A percentile compares a stretch with the other conserved stretches of the same genome.
phyloP scores from a whole-genome alignment of 2,797 vertebrate genomes.

The Paratrypauchen microcephalus region DNA sequence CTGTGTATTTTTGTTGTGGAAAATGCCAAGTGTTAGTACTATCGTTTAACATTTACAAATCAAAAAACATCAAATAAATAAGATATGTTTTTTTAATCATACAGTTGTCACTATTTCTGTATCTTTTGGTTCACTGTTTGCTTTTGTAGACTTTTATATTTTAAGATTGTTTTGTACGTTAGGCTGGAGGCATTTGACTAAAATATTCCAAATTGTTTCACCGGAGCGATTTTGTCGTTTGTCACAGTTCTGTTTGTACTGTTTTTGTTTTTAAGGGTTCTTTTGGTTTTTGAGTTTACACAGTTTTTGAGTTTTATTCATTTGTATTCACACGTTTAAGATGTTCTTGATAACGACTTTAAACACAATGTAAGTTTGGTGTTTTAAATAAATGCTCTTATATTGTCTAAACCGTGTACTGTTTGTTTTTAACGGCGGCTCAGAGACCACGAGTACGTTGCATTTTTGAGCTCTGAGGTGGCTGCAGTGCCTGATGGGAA shows the following conservation, averaged over 20 bases:
- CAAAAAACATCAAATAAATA: too few relatives aligned
- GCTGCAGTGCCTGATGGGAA: not conserved
- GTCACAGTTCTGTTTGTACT: too few relatives aligned
- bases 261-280: not conserved
- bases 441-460: too few relatives aligned
- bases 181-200: too few relatives aligned
- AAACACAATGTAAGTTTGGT: not conserved
- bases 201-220: too few relatives aligned
- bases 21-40: too few relatives aligned
- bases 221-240: too few relatives aligned
- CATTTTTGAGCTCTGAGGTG: not conserved
- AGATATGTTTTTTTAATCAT: not conserved
- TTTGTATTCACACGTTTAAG: not conserved
- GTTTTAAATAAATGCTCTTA: constrained; percentile 3
- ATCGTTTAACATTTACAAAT: too few relatives aligned
- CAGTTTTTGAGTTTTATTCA: not conserved
- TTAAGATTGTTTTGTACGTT: not conserved
- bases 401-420: not conserved
- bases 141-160: not conserved
- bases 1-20: too few relatives aligned
- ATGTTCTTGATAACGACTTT: not conserved
- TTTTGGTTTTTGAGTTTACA: not conserved
- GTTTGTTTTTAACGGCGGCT: not conserved
- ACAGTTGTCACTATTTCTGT: not conserved
- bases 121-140: not conserved